A percentile compares a stretch with the other conserved stretches of the same genome.
Evolutionary conservation across 2,797 vertebrate species (phyloP).

Genomic region (Sebastiscus tertius): DNA sequence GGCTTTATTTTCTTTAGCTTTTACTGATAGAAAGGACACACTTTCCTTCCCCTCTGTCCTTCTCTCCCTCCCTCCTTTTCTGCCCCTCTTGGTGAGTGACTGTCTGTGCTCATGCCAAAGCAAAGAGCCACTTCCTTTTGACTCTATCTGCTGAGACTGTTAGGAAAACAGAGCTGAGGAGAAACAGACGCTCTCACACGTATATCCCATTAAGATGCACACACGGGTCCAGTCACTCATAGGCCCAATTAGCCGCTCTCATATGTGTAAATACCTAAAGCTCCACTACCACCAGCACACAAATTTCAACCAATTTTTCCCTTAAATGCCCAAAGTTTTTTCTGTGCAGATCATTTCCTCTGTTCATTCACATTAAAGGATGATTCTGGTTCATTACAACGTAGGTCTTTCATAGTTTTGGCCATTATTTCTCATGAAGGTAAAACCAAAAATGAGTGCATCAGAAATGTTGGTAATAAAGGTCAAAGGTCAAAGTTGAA

Average conservation of each 20-base stretch:
- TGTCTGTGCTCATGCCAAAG: slow-evolving; percentile 75
- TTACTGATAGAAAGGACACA: slow-evolving; percentile 70
- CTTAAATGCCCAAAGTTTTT: slow-evolving; percentile 5
- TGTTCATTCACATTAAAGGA: slow-evolving; percentile 4
- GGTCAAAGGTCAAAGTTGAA: neutral
- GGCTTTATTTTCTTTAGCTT: slow-evolving; percentile 78
- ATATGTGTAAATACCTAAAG: slow-evolving; percentile 15
- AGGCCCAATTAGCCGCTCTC: slow-evolving; percentile 33
- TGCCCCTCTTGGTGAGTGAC: slow-evolving; percentile 60
- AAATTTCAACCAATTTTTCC: slow-evolving; percentile 4
- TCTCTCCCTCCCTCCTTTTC: slow-evolving; percentile 31
- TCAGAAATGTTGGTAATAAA: neutral
- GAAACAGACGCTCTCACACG: slow-evolving; percentile 52
- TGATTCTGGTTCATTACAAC: neutral
- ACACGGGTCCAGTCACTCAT: slow-evolving; percentile 20
- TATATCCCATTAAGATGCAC: slow-evolving; percentile 47
- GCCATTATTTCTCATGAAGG: neutral
- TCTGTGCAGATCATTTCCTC: neutral
- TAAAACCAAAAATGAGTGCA: neutral
- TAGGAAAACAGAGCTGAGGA: slow-evolving; percentile 64
- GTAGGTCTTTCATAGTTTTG: neutral
- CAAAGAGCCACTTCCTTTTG: slow-evolving; percentile 72
- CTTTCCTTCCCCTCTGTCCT: slow-evolving; percentile 54
- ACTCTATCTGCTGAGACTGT: slow-evolving; percentile 55
- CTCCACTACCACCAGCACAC: neutral